Evolutionary conservation across 2,888 invertebrate genomes (phyloP).

Genomic region (Allacma fusca): DNA sequence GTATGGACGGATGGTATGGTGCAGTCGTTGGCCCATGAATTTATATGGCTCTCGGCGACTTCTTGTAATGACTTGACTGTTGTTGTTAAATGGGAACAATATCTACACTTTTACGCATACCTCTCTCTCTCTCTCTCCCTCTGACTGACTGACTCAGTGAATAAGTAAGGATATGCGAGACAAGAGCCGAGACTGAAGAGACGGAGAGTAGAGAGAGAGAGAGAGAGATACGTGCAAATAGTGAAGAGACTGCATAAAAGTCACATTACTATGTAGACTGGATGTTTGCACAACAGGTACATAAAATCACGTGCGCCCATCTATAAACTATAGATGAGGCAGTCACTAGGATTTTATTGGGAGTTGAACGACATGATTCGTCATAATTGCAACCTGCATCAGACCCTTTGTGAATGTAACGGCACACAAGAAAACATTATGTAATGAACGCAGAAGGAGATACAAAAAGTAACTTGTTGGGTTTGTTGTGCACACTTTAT

Average conservation of each 20-base stretch:
- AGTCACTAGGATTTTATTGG: constrained; percentile 22
- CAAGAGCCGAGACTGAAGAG: neutral
- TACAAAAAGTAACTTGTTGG: neutral
- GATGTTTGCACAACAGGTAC: constrained; percentile 27
- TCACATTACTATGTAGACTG: neutral
- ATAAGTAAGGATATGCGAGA: neutral
- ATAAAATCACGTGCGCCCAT: constrained; percentile 9
- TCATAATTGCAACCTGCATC: constrained; percentile 28
- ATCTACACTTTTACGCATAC: constrained; percentile 11
- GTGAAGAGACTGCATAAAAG: no score
- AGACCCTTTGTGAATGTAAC: constrained; percentile 8
- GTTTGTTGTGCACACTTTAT: neutral
- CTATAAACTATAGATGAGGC: neutral
- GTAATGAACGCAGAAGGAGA: neutral
- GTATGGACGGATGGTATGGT: no score
- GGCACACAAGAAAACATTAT: neutral
- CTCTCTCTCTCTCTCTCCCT: neutral
- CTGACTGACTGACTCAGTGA: neutral
- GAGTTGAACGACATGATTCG: constrained; percentile 30
- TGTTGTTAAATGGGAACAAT: constrained; percentile 11
- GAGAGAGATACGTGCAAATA: neutral
- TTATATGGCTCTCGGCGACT: constrained; percentile 26
- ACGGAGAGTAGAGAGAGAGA: no score
- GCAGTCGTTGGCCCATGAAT: constrained; percentile 25
- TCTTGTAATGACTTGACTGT: constrained; percentile 20